Evolutionary conservation across 92 coral and sea anemone genomes (phyloP).

Genomic region (Desmophyllum pertusum): DNA sequence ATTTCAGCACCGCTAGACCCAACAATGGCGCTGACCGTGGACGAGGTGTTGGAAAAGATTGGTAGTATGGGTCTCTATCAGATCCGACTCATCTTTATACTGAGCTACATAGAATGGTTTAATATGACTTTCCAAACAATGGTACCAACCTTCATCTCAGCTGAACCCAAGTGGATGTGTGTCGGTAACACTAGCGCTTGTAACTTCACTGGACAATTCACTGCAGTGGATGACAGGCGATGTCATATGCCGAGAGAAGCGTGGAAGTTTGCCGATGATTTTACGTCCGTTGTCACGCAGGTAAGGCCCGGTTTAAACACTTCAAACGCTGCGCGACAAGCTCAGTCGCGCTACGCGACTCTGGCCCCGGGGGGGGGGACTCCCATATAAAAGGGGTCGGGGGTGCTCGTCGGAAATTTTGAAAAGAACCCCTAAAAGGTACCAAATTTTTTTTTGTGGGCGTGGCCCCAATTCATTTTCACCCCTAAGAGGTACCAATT

Average conservation of each 20-base stretch:
- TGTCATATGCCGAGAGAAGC: constrained; percentile 58
- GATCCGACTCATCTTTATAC: constrained; percentile 55
- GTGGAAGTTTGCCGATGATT: constrained; percentile 54
- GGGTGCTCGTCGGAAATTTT: too few species aligned
- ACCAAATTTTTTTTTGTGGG: too few species aligned
- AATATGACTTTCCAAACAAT: constrained; percentile 30
- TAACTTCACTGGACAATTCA: constrained; percentile 54
- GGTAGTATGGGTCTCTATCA: constrained; percentile 81
- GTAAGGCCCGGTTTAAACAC: too few species aligned
- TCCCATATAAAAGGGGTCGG: too few species aligned
- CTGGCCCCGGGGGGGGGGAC: too few species aligned
- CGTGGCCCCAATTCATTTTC: too few species aligned
- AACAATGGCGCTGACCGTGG: constrained; percentile 57
- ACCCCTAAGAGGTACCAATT: too few species aligned
- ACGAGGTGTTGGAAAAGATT: constrained; percentile 63
- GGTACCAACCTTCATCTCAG: constrained; percentile 59
- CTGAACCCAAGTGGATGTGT: constrained; percentile 77
- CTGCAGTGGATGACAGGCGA: constrained; percentile 46
- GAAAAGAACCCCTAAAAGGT: too few species aligned
- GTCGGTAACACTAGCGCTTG: constrained; percentile 57
- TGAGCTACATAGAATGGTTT: constrained; percentile 56
- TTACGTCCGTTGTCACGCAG: constrained; percentile 65
- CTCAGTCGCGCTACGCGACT: too few species aligned
- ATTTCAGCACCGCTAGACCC: background rate
- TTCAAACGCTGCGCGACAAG: too few species aligned